Percentiles rank a stretch among this genome's conserved stretches.
Evolutionary conservation across 2,888 invertebrate species (phyloP).

Genomic region (Eupeodes latifasciatus): DNA sequence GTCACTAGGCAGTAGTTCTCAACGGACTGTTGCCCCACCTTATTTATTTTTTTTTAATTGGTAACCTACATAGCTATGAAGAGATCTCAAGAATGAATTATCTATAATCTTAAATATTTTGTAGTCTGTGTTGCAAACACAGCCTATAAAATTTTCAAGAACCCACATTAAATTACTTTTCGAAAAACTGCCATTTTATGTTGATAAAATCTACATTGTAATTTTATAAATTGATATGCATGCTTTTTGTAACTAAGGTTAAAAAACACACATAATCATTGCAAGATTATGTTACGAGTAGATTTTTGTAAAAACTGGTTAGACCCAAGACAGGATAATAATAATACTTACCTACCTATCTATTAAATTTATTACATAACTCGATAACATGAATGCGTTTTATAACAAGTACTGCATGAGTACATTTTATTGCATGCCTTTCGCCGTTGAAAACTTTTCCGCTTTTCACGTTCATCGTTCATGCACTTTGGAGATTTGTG

Average conservation of each 20-base stretch:
- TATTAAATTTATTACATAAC: constrained; percentile 18
- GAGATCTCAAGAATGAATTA: too few relatives aligned
- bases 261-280: neutral
- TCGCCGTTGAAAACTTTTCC: constrained; percentile 81
- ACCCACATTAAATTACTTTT: too few relatives aligned
- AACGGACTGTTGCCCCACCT: too few relatives aligned
- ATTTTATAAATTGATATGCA: too few relatives aligned
- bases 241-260: neutral
- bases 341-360: neutral
- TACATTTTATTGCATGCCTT: constrained; percentile 60
- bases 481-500: constrained; percentile 65
- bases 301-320: neutral
- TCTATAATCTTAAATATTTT: too few relatives aligned
- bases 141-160: too few relatives aligned
- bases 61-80: too few relatives aligned
- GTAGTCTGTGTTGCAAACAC: too few relatives aligned
- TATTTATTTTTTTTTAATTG: too few relatives aligned
- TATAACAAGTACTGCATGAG: constrained; percentile 20
- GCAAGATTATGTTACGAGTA: neutral
- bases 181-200: too few relatives aligned
- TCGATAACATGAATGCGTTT: constrained; percentile 13
- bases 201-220: too few relatives aligned
- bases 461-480: constrained; percentile 84
- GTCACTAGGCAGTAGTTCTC: too few relatives aligned
- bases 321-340: constrained; percentile 14